Base-by-base conservation (phyloP, 2,888 invertebrate species). In the Lordiphosa fenestrarum region DNA sequence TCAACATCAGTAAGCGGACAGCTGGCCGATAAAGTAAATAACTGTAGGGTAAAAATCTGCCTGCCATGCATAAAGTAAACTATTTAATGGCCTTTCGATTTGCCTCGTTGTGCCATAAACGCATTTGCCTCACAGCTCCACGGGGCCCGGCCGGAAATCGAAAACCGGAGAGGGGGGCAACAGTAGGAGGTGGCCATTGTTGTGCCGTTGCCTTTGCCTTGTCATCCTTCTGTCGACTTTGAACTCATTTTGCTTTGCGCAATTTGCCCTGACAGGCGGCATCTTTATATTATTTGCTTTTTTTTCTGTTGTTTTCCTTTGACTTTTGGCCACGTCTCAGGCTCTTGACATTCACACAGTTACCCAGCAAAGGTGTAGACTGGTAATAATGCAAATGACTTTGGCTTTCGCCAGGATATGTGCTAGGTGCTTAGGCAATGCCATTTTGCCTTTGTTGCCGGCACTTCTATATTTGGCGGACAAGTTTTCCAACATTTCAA, bases 61-160 rank as follows among this genome's bases (percentile, higher is more conserved):
- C 70, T 73, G 83, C 80, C 66, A 80, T 71, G 82, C 84, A 85
- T 81, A 85, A 84, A 81, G 71, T 81, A 74, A 85, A 82, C 85
- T 84, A 84, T 82, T 81, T 82, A 85, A 82, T 82, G 78, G 83
- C 65, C 84, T 74, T 73, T 73, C 55, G 53, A 72, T 68, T 55
- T 58, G 63, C 47, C 53, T 66, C 73, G 56, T 51, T 55, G 55
- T 53, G 71, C 84, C 78, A 69, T 65, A 65, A 66, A 65, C 64
- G 64, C 66, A 53, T 66, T 66, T 67, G 40, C 54, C 49, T 73
- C 55, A 47, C 37, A 41, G 57, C 59, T 42, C 21, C 6, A 9
- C 48, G 49, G 49, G 56, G 56, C 63, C 60, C 51, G 48, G 65
- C 53, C 77, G 77, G 84, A 77, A 77, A 77, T 77, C 82, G 78